A percentile compares a stretch with the other conserved stretches of the same genome.
Evolutionary conservation across 2,888 invertebrate species (phyloP).

Genomic region (Hirtodrosophila duncani): DNA sequence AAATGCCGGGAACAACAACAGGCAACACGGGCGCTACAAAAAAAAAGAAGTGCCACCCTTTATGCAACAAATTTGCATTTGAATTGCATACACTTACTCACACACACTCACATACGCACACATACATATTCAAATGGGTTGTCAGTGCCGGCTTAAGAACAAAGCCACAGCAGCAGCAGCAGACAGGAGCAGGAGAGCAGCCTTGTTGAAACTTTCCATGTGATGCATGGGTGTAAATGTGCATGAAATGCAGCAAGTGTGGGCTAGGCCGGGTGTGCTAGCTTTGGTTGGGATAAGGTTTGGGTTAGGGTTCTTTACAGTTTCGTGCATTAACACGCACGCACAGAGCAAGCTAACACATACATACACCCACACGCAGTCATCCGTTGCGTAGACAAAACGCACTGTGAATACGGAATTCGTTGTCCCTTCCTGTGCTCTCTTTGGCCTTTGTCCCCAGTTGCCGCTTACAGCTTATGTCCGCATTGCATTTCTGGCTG

Average conservation of each 20-base stretch:
- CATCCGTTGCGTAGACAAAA: slow-evolving; percentile 46
- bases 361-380: slow-evolving; percentile 1
- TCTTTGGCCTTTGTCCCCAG: too few relatives aligned
- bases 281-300: slow-evolving; percentile 30
- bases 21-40: slow-evolving; percentile 3
- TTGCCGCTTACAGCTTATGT: slow-evolving; percentile 20
- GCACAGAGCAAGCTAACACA: slow-evolving; percentile 30
- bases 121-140: slow-evolving; percentile 27
- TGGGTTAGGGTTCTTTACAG: slow-evolving; percentile 53
- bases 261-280: slow-evolving; percentile 10
- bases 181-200: slow-evolving; percentile 38
- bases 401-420: slow-evolving; percentile 57
- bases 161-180: slow-evolving; percentile 37
- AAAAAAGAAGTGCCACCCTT: slow-evolving; percentile 30
- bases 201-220: slow-evolving; percentile 27
- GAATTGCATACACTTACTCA: slow-evolving; percentile 29
- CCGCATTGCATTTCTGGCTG: slow-evolving; percentile 15
- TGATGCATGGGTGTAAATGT: slow-evolving; percentile 33
- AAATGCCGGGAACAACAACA: slow-evolving; percentile 21
- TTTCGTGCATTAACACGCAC: slow-evolving; percentile 69
- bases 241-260: slow-evolving; percentile 52
- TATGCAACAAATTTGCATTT: slow-evolving; percentile 58
- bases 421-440: slow-evolving; percentile 22
- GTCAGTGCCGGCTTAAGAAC: slow-evolving; percentile 54
- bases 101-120: slow-evolving; percentile 1